Evolutionary conservation across 1,140 invertebrate species (phyloP).

Genomic region (Luehdorfia chinensis): DNA sequence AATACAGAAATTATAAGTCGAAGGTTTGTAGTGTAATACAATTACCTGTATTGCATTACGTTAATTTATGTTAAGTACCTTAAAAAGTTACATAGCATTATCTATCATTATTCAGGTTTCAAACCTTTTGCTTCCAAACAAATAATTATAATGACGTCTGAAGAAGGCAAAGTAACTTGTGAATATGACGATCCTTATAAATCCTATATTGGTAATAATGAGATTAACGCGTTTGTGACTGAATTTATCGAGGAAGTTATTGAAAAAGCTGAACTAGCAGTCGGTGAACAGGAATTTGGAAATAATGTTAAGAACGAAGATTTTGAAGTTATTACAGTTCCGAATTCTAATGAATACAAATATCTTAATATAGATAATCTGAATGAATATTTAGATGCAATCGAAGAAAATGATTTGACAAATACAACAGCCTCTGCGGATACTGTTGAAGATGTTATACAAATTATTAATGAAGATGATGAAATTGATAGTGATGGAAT

Average conservation of each 20-base stretch:
- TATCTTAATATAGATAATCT: conserved; percentile 19
- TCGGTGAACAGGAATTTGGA: conserved; percentile 14
- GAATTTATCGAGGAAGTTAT: conserved; percentile 42
- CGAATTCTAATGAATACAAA: conserved; percentile 27
- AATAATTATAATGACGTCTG: conserved; percentile 48
- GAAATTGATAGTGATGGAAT: conserved; percentile 28
- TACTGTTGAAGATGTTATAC: conserved; percentile 27
- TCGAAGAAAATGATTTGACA: conserved; percentile 37
- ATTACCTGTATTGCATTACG: too few species aligned
- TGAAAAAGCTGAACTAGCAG: conserved; percentile 39
- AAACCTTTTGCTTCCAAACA: conserved; percentile 58
- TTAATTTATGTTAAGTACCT: too few species aligned
- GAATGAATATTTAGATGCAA: conserved; percentile 43
- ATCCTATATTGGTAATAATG: conserved; percentile 11
- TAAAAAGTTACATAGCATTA: too few species aligned
- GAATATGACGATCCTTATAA: conserved; percentile 24
- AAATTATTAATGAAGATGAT: conserved; percentile 29
- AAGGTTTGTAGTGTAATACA: too few species aligned
- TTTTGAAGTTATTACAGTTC: conserved; percentile 44
- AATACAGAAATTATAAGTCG: too few species aligned
- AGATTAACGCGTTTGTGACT: conserved; percentile 24
- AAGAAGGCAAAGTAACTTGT: conserved; percentile 41
- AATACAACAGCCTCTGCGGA: conserved; percentile 27
- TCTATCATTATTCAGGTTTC: conserved; percentile 45
- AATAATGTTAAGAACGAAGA: conserved; percentile 29